Evolutionary conservation across 2,113 vertebrate species (phyloP).

Genomic region (Vidua macroura): DNA sequence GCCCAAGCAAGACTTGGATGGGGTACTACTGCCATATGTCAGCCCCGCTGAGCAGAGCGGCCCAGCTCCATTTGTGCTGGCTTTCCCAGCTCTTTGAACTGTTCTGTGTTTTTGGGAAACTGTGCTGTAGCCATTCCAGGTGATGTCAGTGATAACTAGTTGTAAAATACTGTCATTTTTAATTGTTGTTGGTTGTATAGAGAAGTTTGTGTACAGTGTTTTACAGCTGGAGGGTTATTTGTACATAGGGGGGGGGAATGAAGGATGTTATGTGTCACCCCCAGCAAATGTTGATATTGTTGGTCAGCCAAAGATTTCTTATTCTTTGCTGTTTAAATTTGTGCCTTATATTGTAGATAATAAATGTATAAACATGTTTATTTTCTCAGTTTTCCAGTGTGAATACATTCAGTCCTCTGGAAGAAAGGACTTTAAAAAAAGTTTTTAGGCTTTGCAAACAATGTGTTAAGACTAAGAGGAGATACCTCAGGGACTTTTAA

Average conservation of each 20-base stretch:
- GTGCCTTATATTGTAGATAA: constrained; percentile 85
- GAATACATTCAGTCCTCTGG: not conserved
- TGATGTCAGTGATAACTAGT: not conserved
- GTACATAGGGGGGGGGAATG: constrained; percentile 30
- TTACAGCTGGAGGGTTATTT: constrained; percentile 49
- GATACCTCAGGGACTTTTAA: not conserved
- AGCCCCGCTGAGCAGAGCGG: not conserved
- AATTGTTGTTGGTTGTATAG: constrained; percentile 18
- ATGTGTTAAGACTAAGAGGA: not conserved
- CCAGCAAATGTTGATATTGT: constrained; percentile 55
- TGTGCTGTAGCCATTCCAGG: constrained; percentile 53
- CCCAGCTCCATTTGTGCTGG: not conserved
- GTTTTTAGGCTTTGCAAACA: not conserved
- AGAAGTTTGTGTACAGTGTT: constrained; percentile 42
- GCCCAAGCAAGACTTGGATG: not conserved
- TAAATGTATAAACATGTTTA: constrained; percentile 73
- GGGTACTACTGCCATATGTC: not conserved
- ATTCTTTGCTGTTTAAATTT: constrained; percentile 77
- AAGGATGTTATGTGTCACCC: not conserved
- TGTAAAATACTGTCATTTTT: constrained; percentile 54
- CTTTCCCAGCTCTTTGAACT: not conserved
- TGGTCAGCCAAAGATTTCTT: constrained; percentile 77
- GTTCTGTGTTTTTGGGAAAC: constrained; percentile 1
- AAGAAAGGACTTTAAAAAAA: not conserved
- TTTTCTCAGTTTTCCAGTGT: constrained; percentile 32